These are phyloP conservation scores for Cataglyphis cursor DNA, from an alignment of 2,888 invertebrate genomes.

Conservation along the genomic window DNA sequence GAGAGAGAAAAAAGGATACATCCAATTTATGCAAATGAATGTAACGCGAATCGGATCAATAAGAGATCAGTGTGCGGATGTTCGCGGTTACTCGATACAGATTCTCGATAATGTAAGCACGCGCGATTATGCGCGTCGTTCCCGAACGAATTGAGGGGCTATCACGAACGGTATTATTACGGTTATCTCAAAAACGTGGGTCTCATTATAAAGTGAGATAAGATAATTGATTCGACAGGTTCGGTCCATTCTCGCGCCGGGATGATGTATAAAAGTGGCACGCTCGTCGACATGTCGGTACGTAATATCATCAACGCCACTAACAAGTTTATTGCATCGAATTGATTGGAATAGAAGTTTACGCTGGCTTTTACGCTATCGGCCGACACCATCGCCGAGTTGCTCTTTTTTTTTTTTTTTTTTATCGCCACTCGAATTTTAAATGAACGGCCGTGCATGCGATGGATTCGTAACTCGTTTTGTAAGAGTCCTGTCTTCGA, in stretches of 20 bases:
- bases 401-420: not conserved
- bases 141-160: conserved; percentile 30
- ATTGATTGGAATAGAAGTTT: conserved; percentile 81
- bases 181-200: conserved; percentile 46
- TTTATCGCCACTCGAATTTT: conserved; percentile 70
- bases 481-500: not conserved
- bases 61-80: conserved; percentile 18
- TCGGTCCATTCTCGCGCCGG: not conserved
- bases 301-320: conserved; percentile 52
- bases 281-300: conserved; percentile 49
- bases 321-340: conserved; percentile 75
- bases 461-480: conserved; percentile 36
- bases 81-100: conserved; percentile 23
- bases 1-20: not conserved
- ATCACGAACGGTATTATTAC: conserved; percentile 37
- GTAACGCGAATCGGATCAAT: conserved; percentile 18
- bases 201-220: conserved; percentile 54
- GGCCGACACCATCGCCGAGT: conserved; percentile 29
- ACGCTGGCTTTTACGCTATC: conserved; percentile 77
- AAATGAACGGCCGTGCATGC: conserved; percentile 67
- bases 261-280: conserved; percentile 36
- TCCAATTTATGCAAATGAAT: conserved; percentile 33
- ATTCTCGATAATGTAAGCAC: conserved; percentile 37
- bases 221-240: conserved; percentile 50
- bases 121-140: conserved; percentile 35